phyloP scores from a whole-genome alignment of 2,797 vertebrate genomes.

The Phalloptychus januarius region DNA sequence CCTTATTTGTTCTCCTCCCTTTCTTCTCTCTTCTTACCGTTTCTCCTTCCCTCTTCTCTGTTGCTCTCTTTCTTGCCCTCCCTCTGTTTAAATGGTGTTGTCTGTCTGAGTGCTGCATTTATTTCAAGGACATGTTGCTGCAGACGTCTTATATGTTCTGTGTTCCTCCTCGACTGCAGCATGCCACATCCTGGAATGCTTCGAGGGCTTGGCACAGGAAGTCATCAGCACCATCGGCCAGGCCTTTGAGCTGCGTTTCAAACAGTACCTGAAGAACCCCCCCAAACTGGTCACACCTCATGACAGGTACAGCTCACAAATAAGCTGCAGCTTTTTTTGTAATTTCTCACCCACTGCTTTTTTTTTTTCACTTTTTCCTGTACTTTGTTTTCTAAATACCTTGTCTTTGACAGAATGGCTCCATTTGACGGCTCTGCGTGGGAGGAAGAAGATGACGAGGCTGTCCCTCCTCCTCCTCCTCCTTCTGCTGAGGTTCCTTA shows the following conservation, averaged over 20 bases:
- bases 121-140: slow-evolving; percentile 16
- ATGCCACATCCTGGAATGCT: slow-evolving; percentile 97
- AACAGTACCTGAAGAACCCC: slow-evolving; percentile 98
- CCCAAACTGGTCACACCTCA: slow-evolving; percentile 97
- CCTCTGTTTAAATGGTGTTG: neutral
- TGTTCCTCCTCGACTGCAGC: slow-evolving; percentile 74
- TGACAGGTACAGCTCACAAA: slow-evolving; percentile 84
- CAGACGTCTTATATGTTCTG: slow-evolving; percentile 14
- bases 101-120: slow-evolving; percentile 5
- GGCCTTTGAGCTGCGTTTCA: slow-evolving; percentile 96
- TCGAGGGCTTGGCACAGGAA: slow-evolving; percentile 94
- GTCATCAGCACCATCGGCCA: slow-evolving; percentile 99
- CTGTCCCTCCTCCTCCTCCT: slow-evolving; percentile 83
- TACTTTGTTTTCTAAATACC: neutral
- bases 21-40: neutral
- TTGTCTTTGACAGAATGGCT: slow-evolving; percentile 86
- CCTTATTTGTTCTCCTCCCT: neutral
- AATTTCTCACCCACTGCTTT: neutral
- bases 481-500: slow-evolving; percentile 91
- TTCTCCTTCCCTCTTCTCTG: neutral
- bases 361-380: slow-evolving; percentile 4
- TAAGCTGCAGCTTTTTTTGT: slow-evolving; percentile 10
- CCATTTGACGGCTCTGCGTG: slow-evolving; percentile 96
- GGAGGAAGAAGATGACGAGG: slow-evolving; percentile 96
- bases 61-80: neutral